Evolutionary conservation across 1,140 invertebrate species (phyloP), one percentile per base, ranked within the genome.

Genomic region (Drosophila bocqueti): DNA sequence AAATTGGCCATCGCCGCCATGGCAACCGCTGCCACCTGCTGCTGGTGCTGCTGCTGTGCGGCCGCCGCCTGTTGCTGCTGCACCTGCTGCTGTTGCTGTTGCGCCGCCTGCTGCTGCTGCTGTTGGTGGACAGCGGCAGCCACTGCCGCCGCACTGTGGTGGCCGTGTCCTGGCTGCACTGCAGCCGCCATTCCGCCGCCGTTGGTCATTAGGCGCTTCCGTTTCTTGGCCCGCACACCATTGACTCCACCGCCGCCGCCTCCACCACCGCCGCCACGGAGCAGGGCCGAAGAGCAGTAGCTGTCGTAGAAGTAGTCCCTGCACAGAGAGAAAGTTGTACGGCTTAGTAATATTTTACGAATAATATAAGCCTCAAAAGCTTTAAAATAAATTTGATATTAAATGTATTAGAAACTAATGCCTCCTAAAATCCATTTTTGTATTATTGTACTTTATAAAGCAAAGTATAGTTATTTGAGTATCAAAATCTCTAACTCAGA

Each of bases 271-370:
- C 83, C 68, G 74, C 80, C 80, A 0, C 93, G 93, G 67, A 95
- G 94, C 45, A 95, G 93, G n/a, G 95, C 94, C 58, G 95, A 95
- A 36, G 95, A 94, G 82, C 95, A 95, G 93, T 95, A 95, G 93
- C 95, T 92, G 58, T 92, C 91, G 47, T 92, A 92, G 71, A 92
- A 92, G 60, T 92, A 92, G 63, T 92, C 91, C 91, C 91, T 92
- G 77, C 45, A 50, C 55, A 6, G 26, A 34, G 29, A 69, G 2
- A 63, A 62, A 63, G 11, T n/a, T 15, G 40, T 34, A 18, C 1
- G 7, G 4, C 0, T 54, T 9, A 54, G 7, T 36, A 15, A 36
- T 36, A 36, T 15, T 54, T 54, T 0, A 21, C 0, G 5, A 13
- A 1, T 3, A 18, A n/a, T n/a, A 29, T 54, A 2, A 15, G 11